Evolutionary conservation across 1,140 invertebrate species (phyloP).

Genomic region (Andrena cerasifolii): DNA sequence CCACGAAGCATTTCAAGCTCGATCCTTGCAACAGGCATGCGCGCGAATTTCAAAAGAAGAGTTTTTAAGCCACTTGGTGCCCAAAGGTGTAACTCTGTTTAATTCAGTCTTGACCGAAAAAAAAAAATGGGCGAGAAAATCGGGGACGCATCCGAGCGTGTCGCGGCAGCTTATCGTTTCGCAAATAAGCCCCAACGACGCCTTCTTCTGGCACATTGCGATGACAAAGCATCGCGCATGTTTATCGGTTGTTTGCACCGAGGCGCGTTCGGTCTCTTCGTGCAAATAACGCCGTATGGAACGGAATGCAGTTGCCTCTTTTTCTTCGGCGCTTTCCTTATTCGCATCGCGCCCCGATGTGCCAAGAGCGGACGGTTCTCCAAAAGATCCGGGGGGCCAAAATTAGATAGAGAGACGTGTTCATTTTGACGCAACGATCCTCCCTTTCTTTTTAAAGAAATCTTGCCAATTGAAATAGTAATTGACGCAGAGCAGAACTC

Average conservation of each 20-base stretch:
- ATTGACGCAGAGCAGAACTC: not conserved
- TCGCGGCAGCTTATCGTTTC: conserved; percentile 58
- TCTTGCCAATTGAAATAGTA: conserved; percentile 32
- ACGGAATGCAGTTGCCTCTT: conserved; percentile 60
- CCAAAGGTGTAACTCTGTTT: conserved; percentile 2
- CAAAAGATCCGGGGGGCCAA: conserved; percentile 18
- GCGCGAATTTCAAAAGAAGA: not conserved
- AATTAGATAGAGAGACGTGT: conserved; percentile 17
- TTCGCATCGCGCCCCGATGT: conserved; percentile 36
- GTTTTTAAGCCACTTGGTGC: not conserved
- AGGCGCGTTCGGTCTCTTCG: conserved; percentile 44
- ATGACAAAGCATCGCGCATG: conserved; percentile 67
- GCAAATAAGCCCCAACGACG: conserved; percentile 58
- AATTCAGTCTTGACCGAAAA: not conserved
- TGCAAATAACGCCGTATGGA: conserved; percentile 56
- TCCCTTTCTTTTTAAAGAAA: conserved; percentile 9
- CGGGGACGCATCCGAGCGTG: conserved; percentile 19
- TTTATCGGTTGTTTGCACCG: conserved; percentile 65
- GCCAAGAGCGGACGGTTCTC: conserved; percentile 23
- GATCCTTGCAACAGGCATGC: not conserved
- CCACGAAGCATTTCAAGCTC: no score
- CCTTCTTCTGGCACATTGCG: conserved; percentile 35
- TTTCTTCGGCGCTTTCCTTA: conserved; percentile 54
- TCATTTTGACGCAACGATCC: not conserved
- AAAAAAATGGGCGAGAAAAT: conserved; percentile 28